Percentiles rank a stretch among this genome's conserved stretches.
Evolutionary conservation across 2,113 vertebrate genomes (phyloP).

Genomic region (Acrocephalus kingi): DNA sequence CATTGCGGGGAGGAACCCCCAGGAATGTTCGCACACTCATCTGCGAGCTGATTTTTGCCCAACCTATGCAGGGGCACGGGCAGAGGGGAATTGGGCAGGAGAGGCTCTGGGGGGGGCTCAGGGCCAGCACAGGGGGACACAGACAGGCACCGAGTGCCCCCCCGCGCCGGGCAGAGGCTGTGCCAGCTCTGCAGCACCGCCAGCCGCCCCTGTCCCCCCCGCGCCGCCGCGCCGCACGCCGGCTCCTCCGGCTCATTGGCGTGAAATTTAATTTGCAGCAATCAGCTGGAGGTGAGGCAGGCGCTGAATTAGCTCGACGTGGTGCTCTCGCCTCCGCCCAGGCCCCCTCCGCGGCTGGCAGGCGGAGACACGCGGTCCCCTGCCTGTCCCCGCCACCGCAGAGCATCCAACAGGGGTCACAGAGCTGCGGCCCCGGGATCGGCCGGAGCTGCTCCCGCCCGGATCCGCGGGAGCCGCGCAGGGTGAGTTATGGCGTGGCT

Average conservation of each 20-base stretch:
- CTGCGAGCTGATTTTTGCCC: neutral
- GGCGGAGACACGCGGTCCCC: neutral
- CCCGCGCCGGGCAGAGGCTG: neutral
- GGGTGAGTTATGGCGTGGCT: conserved; percentile 60
- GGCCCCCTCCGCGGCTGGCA: neutral
- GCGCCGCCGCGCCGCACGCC: neutral
- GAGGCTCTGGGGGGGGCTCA: neutral
- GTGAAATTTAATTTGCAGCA: conserved; percentile 51
- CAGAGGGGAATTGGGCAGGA: neutral
- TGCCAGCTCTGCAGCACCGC: neutral
- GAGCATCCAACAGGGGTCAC: fast-evolving
- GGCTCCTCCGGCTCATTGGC: neutral
- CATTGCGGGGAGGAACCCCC: fast-evolving
- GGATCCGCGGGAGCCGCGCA: neutral
- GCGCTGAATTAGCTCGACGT: neutral
- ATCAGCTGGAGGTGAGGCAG: conserved; percentile 52
- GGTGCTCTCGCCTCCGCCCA: neutral
- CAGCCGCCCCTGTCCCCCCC: neutral
- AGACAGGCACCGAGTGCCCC: neutral
- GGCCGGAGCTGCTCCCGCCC: neutral
- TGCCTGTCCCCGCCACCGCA: neutral
- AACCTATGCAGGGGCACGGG: fast-evolving
- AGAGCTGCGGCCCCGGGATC: fast-evolving
- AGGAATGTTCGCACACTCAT: neutral
- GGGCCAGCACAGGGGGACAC: fast-evolving